phyloP scores from a whole-genome alignment of 2,797 vertebrate genomes.

The Oreortyx pictus region DNA sequence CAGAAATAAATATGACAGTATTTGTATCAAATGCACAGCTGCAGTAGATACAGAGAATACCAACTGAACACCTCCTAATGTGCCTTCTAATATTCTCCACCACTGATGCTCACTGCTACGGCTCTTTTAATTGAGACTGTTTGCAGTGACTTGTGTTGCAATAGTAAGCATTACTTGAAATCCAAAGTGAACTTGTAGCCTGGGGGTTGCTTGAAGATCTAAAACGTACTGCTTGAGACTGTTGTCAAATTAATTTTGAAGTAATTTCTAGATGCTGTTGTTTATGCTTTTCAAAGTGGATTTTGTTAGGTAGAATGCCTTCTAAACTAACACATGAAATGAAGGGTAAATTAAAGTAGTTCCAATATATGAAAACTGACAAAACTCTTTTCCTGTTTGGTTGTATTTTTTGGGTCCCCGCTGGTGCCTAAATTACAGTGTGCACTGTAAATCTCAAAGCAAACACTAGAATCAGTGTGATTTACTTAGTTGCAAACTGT shows the following conservation, averaged over 20 bases:
- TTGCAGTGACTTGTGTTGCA: neutral
- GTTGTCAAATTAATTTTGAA: neutral
- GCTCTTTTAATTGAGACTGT: neutral
- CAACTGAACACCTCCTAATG: neutral
- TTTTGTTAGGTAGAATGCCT: neutral
- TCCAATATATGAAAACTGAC: neutral
- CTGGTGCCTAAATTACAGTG: neutral
- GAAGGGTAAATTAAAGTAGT: neutral
- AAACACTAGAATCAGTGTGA: neutral
- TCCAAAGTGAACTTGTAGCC: neutral
- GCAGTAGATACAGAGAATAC: neutral
- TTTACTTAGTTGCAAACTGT: conserved; percentile 29
- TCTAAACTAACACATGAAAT: neutral
- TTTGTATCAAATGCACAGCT: neutral
- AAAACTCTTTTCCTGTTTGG: neutral
- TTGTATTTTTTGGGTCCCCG: neutral
- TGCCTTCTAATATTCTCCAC: neutral
- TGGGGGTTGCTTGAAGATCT: neutral
- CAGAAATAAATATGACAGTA: neutral
- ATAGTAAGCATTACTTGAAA: neutral
- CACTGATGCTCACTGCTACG: rapidly evolving
- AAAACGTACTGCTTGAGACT: neutral
- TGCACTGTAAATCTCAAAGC: conserved; percentile 21
- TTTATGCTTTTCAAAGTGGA: neutral
- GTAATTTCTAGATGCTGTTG: neutral